These are phyloP conservation scores for Melanotaenia trifasciata DNA, from an alignment of 2,797 vertebrate genomes.

Conservation along the genomic window DNA sequence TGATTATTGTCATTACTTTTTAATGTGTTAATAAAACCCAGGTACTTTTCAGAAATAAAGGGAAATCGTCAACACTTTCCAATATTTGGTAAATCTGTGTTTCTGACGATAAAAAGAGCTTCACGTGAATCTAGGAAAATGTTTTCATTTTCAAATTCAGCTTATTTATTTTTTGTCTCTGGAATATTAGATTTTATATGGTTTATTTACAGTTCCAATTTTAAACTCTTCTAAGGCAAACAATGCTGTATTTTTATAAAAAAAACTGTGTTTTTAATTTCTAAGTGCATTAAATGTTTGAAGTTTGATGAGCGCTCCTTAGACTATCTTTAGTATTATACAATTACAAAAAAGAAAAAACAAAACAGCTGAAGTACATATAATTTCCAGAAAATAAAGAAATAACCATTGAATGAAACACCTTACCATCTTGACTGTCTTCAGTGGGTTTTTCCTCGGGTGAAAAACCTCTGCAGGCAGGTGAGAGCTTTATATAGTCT, in stretches of 20 bases:
- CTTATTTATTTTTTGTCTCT: neutral
- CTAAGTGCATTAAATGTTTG: neutral
- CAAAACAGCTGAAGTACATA: neutral
- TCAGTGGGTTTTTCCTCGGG: conserved; percentile 35
- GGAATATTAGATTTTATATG: neutral
- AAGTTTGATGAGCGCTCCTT: neutral
- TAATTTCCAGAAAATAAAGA: neutral
- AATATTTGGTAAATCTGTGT: neutral
- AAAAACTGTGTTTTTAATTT: neutral
- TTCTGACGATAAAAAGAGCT: neutral
- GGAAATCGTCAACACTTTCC: neutral
- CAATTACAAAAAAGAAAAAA: too few relatives aligned
- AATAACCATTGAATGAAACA: neutral
- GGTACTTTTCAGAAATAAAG: neutral
- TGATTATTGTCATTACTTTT: neutral
- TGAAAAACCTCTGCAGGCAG: conserved; percentile 27
- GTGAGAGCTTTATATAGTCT: conserved; percentile 50
- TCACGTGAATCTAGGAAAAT: neutral
- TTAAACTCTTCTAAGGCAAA: fast-evolving
- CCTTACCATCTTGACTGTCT: conserved; percentile 70
- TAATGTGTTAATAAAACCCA: neutral
- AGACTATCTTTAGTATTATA: neutral
- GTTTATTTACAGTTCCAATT: neutral
- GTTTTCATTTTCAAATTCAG: too few relatives aligned
- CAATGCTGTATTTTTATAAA: neutral